Percentiles rank a stretch among this genome's conserved stretches.
Conservation (phyloP, 2,888 invertebrate species). For the Zootermopsis nevadensis region DNA sequence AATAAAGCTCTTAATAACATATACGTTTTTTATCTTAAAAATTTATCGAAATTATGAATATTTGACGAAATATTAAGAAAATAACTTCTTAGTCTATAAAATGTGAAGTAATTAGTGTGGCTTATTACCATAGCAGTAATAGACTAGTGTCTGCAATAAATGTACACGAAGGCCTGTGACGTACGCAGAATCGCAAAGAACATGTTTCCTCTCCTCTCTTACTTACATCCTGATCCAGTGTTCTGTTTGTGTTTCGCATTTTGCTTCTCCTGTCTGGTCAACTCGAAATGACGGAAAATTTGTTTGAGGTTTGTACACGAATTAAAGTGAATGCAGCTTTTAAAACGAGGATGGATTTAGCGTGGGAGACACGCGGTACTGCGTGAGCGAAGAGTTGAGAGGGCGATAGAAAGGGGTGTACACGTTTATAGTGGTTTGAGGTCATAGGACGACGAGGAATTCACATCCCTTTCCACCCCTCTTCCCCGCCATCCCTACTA, state of each 20-base stretch:
- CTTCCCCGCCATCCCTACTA: slow-evolving; percentile 19
- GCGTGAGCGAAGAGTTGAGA: slow-evolving; percentile 26
- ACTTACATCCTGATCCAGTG: no score
- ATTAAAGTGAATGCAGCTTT: slow-evolving; percentile 39
- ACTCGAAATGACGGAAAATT: slow-evolving; percentile 34
- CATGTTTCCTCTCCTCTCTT: no score
- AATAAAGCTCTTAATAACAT: no score
- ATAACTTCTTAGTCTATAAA: no score
- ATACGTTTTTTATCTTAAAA: no score
- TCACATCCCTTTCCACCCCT: slow-evolving; percentile 20
- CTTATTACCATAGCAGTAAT: no score
- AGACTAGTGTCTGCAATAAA: no score
- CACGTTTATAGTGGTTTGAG: slow-evolving; percentile 12
- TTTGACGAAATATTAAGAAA: no score
- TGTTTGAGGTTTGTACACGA: slow-evolving; percentile 39
- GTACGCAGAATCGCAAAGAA: no score
- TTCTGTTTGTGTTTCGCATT: background rate
- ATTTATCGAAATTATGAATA: no score
- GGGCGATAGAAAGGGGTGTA: slow-evolving; percentile 20
- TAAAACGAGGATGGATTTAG: slow-evolving; percentile 38
- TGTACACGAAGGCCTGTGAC: no score
- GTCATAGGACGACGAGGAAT: slow-evolving; percentile 39
- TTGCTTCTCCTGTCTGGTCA: background rate
- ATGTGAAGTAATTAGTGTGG: no score
- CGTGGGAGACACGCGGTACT: slow-evolving; percentile 38